These are phyloP conservation scores for Diaperis boleti DNA, from an alignment of 2,888 invertebrate genomes.

Conservation along the genomic window DNA sequence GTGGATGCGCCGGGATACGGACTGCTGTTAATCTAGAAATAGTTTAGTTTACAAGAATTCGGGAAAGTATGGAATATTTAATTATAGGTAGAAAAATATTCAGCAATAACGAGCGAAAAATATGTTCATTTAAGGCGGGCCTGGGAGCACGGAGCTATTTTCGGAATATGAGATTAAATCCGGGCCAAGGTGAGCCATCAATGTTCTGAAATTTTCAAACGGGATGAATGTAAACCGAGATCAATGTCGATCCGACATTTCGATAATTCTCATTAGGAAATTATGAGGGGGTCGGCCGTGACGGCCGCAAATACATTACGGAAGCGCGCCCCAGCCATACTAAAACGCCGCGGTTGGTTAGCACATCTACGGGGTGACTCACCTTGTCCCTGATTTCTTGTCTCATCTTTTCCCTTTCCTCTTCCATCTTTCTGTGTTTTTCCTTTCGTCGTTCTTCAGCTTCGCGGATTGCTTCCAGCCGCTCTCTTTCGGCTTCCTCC, in stretches of 20 bases:
- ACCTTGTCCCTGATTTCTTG: conserved; percentile 99
- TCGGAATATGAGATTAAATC: not conserved
- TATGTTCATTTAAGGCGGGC: not conserved
- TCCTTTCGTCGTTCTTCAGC: conserved; percentile 99
- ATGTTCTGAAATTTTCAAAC: not conserved
- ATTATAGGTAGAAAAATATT: not conserved
- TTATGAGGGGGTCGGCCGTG: conserved; percentile 19
- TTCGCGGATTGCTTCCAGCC: conserved; percentile 97
- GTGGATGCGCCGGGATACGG: conserved; percentile 10
- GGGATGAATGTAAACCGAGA: conserved; percentile 1
- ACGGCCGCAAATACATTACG: conserved; percentile 17
- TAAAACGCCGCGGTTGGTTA: conserved; percentile 16
- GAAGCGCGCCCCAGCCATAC: not conserved
- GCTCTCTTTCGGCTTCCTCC: conserved; percentile 97
- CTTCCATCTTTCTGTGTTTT: conserved; percentile 99
- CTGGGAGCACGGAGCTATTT: not conserved
- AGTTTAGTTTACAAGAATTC: not conserved
- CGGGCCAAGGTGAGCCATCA: not conserved
- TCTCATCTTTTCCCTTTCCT: conserved; percentile 98
- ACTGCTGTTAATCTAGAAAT: conserved; percentile 1
- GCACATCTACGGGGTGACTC: conserved; percentile 55
- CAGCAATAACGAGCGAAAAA: not conserved
- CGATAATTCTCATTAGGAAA: conserved; percentile 26
- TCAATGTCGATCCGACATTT: conserved; percentile 27
- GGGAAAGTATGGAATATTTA: not conserved